Evolutionary conservation across 1,140 invertebrate genomes (phyloP), one percentile per base, ranked within the genome.

Genomic region (Drosophila guanche): DNA sequence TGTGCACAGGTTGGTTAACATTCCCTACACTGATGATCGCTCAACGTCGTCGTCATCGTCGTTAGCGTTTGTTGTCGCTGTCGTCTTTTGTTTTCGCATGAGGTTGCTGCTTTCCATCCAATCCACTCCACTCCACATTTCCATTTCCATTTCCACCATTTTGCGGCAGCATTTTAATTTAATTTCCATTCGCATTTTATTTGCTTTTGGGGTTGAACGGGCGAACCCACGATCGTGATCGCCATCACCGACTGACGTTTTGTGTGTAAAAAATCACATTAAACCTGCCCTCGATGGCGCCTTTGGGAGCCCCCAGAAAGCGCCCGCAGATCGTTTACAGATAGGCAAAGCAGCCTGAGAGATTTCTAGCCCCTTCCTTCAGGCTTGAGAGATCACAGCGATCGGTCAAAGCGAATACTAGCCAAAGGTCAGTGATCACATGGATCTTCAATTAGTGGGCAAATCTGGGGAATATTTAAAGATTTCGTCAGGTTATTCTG

Each of bases 251-350:
- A 1, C 33, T 37, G 33, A 37, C 33, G 10, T 37, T 68, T 67
- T 75, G 61, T 77, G 75, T 88, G 83, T 88, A 83, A 89, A 89
- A 86, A 88, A 83, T 89, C 83, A 88, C 83, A 88, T 88, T 72
- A 88, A 88, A 88, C 84, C 77, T 83, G 79, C 84, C 60, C 79
- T 47, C 84, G 60, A 69, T 88, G 84, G 83, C 83, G 79, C 83
- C 83, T 88, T 51, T 41, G 10, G 55, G 42, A 25, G 1, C 57
- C 6, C 22, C 22, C 14, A 5, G 29, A 10, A 8, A 48, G 7
- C 57, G 57, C 23, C 20, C 50, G 53, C 23, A 63, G 53, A 62
- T 65, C 29, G 51, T 14, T 37, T 37, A 59, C 48, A 57, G 73
- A 62, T 79, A 77, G 33, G 33, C 67, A 53, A 66, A 23, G 62